phyloP scores from a whole-genome alignment of 2,113 vertebrate species.

The Erythrocercus mccallii region DNA sequence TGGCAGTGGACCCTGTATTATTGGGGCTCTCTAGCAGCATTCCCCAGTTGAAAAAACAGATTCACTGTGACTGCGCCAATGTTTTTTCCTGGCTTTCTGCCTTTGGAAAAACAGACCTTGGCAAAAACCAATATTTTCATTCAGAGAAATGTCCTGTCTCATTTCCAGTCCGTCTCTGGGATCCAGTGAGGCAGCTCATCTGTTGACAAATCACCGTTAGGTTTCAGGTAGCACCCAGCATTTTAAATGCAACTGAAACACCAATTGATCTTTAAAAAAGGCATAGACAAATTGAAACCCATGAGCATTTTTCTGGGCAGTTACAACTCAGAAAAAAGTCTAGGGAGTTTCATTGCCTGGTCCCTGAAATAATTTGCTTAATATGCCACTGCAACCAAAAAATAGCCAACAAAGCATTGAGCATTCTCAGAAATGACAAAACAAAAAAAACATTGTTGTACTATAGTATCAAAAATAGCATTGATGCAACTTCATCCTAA shows the following conservation, averaged over 20 bases:
- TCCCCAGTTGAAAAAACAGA: not conserved
- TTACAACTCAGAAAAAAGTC: not conserved
- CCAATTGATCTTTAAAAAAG: not conserved
- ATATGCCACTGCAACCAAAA: not conserved
- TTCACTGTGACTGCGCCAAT: not conserved
- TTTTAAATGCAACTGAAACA: not conserved
- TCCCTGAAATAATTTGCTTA: not conserved
- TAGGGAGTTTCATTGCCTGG: not conserved
- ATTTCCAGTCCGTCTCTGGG: not conserved
- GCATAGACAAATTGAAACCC: not conserved
- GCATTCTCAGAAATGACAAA: not conserved
- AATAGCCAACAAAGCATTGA: not conserved
- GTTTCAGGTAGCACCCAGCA: not conserved
- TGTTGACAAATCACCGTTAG: not conserved
- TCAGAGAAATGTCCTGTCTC: not conserved
- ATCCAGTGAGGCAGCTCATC: not conserved
- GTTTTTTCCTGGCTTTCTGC: not conserved
- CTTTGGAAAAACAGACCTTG: conserved; percentile 14
- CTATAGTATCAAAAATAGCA: not conserved
- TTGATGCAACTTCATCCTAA: not conserved
- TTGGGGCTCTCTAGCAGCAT: not conserved
- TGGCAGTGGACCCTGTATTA: not conserved
- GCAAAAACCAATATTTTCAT: conserved; percentile 29
- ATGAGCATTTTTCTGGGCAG: not conserved
- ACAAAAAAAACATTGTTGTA: not conserved